Evolutionary conservation across 2,888 invertebrate genomes (phyloP).

Genomic region (Agrochola lota): DNA sequence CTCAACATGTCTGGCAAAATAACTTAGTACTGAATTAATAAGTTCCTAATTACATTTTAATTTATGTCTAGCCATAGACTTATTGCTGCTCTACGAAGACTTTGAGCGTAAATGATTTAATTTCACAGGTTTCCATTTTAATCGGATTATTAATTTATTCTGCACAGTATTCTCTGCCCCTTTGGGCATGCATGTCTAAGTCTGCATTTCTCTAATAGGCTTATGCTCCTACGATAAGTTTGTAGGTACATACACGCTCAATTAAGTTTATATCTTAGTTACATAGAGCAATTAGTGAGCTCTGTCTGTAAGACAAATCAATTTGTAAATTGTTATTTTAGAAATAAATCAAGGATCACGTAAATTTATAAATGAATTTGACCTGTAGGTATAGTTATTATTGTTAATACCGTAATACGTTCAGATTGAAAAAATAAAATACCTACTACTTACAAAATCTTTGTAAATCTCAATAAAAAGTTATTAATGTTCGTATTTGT

Average conservation of each 20-base stretch:
- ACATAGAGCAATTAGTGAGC: neutral
- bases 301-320: neutral
- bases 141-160: constrained; percentile 19
- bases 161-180: neutral
- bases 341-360: neutral
- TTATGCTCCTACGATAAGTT: neutral
- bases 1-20: constrained; percentile 12
- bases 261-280: neutral
- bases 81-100: neutral
- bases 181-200: neutral
- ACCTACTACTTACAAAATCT: neutral
- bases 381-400: neutral
- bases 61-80: constrained; percentile 9
- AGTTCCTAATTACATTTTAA: constrained; percentile 10
- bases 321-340: neutral
- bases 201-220: constrained; percentile 5
- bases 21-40: constrained; percentile 12
- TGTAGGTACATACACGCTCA: neutral
- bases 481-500: constrained; percentile 13
- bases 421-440: neutral
- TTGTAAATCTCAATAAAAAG: constrained; percentile 1
- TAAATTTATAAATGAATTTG: neutral
- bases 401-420: too few relatives aligned
- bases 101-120: constrained; percentile 13
- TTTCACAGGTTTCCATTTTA: constrained; percentile 30